Evolutionary conservation across 2,113 vertebrate genomes (phyloP).

Genomic region (Sialia sialis): DNA sequence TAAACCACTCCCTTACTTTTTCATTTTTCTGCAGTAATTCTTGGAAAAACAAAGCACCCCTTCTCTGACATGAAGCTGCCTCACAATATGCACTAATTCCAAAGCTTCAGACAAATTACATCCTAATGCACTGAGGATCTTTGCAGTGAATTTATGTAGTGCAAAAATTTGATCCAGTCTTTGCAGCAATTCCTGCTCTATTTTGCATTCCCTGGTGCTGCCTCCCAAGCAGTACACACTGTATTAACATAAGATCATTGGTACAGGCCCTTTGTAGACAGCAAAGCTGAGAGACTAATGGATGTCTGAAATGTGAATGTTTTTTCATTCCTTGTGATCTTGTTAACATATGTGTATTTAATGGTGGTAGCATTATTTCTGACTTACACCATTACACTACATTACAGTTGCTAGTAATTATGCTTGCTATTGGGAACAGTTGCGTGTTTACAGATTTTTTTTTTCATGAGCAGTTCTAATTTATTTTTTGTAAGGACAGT

Average conservation of each 20-base stretch:
- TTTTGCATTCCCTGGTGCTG: neutral
- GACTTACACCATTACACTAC: slow-evolving; percentile 33
- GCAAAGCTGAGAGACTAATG: slow-evolving; percentile 48
- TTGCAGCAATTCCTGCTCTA: neutral
- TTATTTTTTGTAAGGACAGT: neutral
- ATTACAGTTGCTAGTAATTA: slow-evolving; percentile 48
- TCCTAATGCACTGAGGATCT: neutral
- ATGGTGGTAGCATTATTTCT: slow-evolving; percentile 26
- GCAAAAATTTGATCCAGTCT: neutral
- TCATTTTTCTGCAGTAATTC: neutral
- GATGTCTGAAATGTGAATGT: slow-evolving; percentile 3
- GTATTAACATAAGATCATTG: slow-evolving; percentile 7
- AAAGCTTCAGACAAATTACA: neutral
- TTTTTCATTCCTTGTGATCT: slow-evolving; percentile 54
- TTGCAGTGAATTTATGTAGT: slow-evolving; percentile 31
- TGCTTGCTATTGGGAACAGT: neutral
- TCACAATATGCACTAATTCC: neutral
- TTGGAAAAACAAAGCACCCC: neutral
- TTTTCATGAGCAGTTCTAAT: neutral
- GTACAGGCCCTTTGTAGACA: neutral
- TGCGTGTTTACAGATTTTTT: neutral
- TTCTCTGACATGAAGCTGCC: neutral
- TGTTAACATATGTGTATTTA: slow-evolving; percentile 48
- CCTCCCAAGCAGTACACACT: neutral
- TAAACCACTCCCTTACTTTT: neutral